Evolutionary conservation across 2,113 vertebrate species (phyloP), one percentile per base, ranked within the genome.

Genomic region (Pyxicephalus adspersus): DNA sequence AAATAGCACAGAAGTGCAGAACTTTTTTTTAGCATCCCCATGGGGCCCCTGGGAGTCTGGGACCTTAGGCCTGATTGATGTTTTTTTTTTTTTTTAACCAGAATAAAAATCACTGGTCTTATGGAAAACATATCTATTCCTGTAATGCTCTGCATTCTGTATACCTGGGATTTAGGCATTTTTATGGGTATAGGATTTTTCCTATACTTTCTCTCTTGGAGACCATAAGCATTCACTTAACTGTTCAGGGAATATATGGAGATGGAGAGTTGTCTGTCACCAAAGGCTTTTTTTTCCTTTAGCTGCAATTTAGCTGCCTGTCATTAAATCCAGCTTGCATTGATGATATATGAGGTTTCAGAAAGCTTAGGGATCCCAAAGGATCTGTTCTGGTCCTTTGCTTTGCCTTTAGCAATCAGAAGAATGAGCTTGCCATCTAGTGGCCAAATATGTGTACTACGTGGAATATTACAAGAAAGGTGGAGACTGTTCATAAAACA

Each of bases 381-480:
- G 61, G 34, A 52, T 25, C 25, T 54, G 22, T 22, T 45, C 38
- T 45, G 38, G 38, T 29, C n/a, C n/a, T 23, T 50, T 20, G 17
- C 23, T 0, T 63, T 61, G 5, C 26, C 16, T 4, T 19, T 13
- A 60, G 2, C 34, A 38, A 58, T n/a, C 22, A 38, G 31, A 58
- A 75, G 64, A 18, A 28, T 57, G 28, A 26, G 31, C 8, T 54
- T 82, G 80, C 80, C 80, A 82, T 75, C 80, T 65, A 75, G 51
- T 66, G 80, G 80, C 4, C 52, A 66, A 38, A 26, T 5, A 1
- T 15, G 17, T 58, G 65, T 75, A 75, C 71, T 75, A 22, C 80
- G 31, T 67, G 7, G 34, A 38, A 5, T 38, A 38, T 38, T 38
- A 38, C 34, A 38, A 38, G 9, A 9, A 38, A 38, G 9, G 34